Evolutionary conservation across 37 sponge, comb jelly and placozoan genomes (phyloP).

Genomic region (Theonella swinhoei): DNA sequence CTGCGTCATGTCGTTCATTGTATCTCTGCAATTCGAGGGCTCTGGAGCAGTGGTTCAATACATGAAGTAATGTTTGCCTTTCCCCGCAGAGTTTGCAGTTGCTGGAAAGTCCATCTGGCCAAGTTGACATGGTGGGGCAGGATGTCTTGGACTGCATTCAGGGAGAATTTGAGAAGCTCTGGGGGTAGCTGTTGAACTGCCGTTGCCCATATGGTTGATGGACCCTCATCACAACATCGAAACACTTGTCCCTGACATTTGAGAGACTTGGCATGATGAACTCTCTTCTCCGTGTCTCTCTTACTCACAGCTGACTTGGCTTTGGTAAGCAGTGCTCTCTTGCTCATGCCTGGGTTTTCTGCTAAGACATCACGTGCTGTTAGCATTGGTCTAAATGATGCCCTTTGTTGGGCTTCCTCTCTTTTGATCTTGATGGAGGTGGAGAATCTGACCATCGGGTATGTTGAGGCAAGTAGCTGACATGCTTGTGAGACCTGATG

Average conservation of each 20-base stretch:
- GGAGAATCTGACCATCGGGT: conserved; percentile 1
- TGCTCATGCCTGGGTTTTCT: conserved; percentile 3
- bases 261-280: neutral
- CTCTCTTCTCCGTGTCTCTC: neutral
- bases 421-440: neutral
- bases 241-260: neutral
- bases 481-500: neutral
- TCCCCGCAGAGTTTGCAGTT: conserved; percentile 18
- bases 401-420: conserved; percentile 1
- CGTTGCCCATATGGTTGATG: neutral
- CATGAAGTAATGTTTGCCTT: conserved; percentile 5
- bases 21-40: conserved; percentile 22
- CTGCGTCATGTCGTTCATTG: conserved; percentile 27
- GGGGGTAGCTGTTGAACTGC: neutral
- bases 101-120: conserved; percentile 14
- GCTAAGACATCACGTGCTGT: neutral
- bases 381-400: neutral
- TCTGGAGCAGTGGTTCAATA: conserved; percentile 12
- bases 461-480: neutral
- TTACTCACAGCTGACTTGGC: neutral
- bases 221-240: neutral
- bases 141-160: conserved; percentile 22
- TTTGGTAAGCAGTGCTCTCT: neutral
- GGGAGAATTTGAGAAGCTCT: conserved; percentile 11
- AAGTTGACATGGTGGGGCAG: conserved; percentile 48